Conservation (phyloP, 2,888 invertebrate genomes). For the Ectemnius cavifrons region DNA sequence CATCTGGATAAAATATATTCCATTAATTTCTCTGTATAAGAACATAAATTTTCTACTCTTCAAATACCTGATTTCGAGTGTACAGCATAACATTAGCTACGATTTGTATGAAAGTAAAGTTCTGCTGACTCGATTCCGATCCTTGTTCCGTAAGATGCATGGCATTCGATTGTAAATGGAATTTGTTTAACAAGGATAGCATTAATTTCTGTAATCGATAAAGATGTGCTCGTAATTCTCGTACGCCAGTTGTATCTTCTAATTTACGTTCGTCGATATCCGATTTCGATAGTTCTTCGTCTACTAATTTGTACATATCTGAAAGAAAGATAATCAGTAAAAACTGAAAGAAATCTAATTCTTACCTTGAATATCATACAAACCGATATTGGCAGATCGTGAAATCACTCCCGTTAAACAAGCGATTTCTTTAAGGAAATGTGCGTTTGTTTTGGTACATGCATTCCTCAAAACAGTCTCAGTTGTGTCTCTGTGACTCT, state of each 20-base stretch:
- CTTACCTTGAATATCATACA: no score
- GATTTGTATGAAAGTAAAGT: constrained; percentile 79
- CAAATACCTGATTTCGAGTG: constrained; percentile 81
- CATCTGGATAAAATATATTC: constrained; percentile 57
- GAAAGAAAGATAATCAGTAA: no score
- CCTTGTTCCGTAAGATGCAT: constrained; percentile 52
- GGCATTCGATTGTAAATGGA: constrained; percentile 77
- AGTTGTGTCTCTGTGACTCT: constrained; percentile 90
- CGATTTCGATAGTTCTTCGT: constrained; percentile 68
- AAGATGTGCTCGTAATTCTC: constrained; percentile 80
- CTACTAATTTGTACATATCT: constrained; percentile 75
- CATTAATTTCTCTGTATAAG: neutral
- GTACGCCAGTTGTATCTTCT: constrained; percentile 71
- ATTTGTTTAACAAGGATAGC: constrained; percentile 87
- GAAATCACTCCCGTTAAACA: constrained; percentile 87
- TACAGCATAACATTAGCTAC: constrained; percentile 86
- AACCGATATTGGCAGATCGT: constrained; percentile 80
- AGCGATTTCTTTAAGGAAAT: constrained; percentile 87
- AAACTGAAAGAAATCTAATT: no score
- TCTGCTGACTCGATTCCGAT: constrained; percentile 62
- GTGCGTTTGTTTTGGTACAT: constrained; percentile 82
- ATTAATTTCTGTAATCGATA: constrained; percentile 86
- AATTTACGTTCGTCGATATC: constrained; percentile 60
- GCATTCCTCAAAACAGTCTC: constrained; percentile 87
- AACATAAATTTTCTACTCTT: no score